A percentile compares a stretch with the other conserved stretches of the same genome.
Evolutionary conservation across 2,797 vertebrate species (phyloP).

Genomic region (Manis crassicaudata): DNA sequence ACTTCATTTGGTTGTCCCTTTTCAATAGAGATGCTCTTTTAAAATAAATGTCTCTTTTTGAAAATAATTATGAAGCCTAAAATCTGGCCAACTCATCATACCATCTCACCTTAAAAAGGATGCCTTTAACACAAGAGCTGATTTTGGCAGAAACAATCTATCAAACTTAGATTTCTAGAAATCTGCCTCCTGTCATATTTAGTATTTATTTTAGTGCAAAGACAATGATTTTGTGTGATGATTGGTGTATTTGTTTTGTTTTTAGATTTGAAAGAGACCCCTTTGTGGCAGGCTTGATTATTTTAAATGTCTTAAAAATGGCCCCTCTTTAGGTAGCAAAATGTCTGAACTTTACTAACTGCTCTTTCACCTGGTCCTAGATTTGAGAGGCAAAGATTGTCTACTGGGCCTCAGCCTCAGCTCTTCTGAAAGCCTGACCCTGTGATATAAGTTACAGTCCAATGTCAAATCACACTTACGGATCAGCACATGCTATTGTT

Average conservation of each 20-base stretch:
- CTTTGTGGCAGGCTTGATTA: background rate
- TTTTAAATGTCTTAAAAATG: background rate
- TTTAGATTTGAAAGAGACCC: background rate
- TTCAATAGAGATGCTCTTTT: background rate
- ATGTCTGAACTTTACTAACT: constrained; percentile 19
- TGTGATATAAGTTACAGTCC: background rate
- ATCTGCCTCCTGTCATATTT: background rate
- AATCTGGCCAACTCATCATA: background rate
- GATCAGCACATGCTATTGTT: background rate
- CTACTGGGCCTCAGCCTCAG: background rate
- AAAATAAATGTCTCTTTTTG: constrained; percentile 41
- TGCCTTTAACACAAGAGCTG: background rate
- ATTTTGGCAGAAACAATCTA: background rate
- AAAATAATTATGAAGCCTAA: background rate
- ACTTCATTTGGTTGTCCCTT: constrained; percentile 32
- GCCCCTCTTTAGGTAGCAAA: background rate
- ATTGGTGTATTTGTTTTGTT: constrained; percentile 12
- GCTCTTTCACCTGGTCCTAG: background rate
- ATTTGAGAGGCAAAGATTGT: constrained; percentile 32
- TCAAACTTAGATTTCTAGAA: background rate
- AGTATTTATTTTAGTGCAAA: background rate
- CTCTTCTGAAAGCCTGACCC: background rate
- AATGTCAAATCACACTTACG: background rate
- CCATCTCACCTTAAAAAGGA: background rate
- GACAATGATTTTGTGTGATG: constrained; percentile 22